Evolutionary conservation across 2,113 vertebrate genomes (phyloP).

Genomic region (Lucifuga dentata): DNA sequence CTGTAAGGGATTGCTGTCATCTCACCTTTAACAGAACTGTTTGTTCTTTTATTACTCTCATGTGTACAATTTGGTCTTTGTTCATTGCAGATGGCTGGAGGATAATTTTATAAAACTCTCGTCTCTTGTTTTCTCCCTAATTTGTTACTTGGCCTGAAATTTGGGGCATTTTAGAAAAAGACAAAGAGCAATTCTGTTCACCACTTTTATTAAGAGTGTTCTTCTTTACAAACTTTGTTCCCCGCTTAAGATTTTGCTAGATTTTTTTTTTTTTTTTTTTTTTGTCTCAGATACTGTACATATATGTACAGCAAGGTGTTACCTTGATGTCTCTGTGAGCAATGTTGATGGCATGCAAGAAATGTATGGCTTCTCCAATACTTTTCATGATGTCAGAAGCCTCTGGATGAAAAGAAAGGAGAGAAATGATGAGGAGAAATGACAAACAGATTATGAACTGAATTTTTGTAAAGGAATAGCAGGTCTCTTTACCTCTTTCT

Average conservation of each 20-base stretch:
- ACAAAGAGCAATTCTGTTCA: too few relatives aligned
- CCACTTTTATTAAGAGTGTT: too few relatives aligned
- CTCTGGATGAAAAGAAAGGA: slow-evolving; percentile 75
- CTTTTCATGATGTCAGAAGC: slow-evolving; percentile 95
- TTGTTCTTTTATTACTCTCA: slow-evolving; percentile 4
- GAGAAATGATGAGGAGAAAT: too few relatives aligned
- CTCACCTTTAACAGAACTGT: not conserved
- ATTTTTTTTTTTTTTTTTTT: too few relatives aligned
- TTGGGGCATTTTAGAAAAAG: not conserved
- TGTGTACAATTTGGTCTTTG: slow-evolving; percentile 14
- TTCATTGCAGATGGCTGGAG: not conserved
- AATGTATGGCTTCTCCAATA: slow-evolving; percentile 91
- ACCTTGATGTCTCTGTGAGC: slow-evolving; percentile 91
- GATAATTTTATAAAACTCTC: not conserved
- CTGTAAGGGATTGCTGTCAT: not conserved
- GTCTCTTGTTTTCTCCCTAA: not conserved
- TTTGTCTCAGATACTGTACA: too few relatives aligned
- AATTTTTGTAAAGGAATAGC: not conserved
- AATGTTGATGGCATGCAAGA: slow-evolving; percentile 91
- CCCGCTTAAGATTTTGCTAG: too few relatives aligned
- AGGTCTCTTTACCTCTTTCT: slow-evolving; percentile 84
- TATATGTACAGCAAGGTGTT: not conserved
- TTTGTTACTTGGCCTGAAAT: not conserved
- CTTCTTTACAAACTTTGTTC: too few relatives aligned
- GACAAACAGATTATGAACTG: not conserved